A percentile compares a stretch with the other conserved stretches of the same genome.
These are phyloP conservation scores for Phalacrocorax pelagicus DNA, from an alignment of 2,113 vertebrate species.

Conservation along the genomic window DNA sequence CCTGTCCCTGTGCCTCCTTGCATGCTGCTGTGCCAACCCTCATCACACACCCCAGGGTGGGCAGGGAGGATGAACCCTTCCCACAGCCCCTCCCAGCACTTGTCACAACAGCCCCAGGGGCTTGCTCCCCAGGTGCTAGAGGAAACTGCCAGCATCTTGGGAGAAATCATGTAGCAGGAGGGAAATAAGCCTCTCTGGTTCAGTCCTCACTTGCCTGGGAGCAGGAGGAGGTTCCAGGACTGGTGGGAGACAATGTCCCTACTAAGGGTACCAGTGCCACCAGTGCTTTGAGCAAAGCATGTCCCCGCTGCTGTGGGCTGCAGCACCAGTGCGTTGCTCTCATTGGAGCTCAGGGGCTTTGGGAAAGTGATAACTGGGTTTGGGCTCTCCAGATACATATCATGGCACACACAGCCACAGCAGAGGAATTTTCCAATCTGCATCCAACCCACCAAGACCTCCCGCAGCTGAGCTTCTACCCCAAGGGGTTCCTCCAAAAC, in stretches of 20 bases:
- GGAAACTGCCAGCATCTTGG: background rate
- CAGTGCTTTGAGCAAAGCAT: background rate
- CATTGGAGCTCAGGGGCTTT: background rate
- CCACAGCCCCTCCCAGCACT: background rate
- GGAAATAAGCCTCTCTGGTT: background rate
- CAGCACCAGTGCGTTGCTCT: background rate
- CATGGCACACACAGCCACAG: background rate
- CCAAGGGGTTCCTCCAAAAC: background rate
- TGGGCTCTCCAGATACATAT: background rate
- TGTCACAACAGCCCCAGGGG: background rate
- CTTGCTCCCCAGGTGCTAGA: background rate
- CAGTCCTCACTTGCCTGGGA: rapidly evolving
- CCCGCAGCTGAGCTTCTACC: background rate
- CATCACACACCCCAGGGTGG: rapidly evolving
- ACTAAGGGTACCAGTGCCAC: background rate
- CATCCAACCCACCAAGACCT: background rate
- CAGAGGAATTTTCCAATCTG: background rate
- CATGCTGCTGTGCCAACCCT: background rate
- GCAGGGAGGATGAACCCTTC: background rate
- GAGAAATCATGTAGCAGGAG: background rate
- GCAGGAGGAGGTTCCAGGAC: background rate
- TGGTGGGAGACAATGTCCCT: background rate
- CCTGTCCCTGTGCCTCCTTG: background rate
- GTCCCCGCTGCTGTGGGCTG: background rate
- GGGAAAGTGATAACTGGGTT: background rate